Percentiles rank a stretch among this genome's conserved stretches.
These are phyloP conservation scores for Neodon shergylaensis DNA, from an alignment of 2,113 vertebrate species.

Conservation along the genomic window DNA sequence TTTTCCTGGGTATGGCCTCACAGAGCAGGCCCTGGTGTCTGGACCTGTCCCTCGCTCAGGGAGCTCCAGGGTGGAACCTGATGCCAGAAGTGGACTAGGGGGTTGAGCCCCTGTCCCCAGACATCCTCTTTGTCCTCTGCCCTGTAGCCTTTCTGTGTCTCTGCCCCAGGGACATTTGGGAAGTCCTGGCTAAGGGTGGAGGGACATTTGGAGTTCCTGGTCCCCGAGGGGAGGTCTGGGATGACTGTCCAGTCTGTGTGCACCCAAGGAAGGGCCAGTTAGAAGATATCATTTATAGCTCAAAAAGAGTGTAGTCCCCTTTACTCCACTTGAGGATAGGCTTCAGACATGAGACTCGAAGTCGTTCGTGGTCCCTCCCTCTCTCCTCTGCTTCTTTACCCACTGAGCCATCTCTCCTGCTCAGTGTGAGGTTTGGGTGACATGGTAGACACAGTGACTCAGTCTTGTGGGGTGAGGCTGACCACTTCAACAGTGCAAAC, in stretches of 20 bases:
- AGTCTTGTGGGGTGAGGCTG: background rate
- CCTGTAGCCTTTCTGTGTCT: background rate
- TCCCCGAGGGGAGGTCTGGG: background rate
- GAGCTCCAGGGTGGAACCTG: conserved; percentile 16
- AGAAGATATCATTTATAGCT: background rate
- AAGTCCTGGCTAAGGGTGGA: background rate
- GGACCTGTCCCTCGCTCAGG: background rate
- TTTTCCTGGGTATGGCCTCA: background rate
- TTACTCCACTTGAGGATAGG: accelerated
- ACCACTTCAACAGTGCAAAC: background rate
- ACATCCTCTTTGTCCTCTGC: too few species aligned
- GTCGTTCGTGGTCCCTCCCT: background rate
- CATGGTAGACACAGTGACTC: background rate
- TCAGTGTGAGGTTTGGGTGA: background rate
- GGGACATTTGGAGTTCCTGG: conserved; percentile 1
- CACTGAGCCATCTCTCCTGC: background rate
- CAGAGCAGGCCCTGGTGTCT: conserved; percentile 20
- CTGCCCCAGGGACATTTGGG: background rate
- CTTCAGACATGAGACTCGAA: background rate
- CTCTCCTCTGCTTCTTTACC: too few species aligned
- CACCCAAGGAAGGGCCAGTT: background rate
- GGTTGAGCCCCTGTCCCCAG: background rate
- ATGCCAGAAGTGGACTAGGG: background rate
- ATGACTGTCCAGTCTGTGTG: background rate
- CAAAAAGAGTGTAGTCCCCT: background rate